These are phyloP conservation scores for Drosophila subquinaria DNA, from an alignment of 2,888 invertebrate genomes.

Conservation along the genomic window DNA sequence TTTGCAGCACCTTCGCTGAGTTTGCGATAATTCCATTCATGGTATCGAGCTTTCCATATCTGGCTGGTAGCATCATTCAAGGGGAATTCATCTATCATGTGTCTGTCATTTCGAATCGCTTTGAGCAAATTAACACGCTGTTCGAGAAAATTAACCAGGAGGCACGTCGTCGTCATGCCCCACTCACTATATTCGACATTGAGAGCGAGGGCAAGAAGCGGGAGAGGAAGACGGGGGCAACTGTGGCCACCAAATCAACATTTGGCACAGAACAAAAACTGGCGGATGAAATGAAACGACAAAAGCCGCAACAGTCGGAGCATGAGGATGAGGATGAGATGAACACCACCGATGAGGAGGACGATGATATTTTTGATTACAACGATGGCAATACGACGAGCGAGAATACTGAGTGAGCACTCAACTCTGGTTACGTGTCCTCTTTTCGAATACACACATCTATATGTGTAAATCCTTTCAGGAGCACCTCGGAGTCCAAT, in stretches of 20 bases:
- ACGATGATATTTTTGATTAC: constrained; percentile 74
- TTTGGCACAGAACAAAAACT: constrained; percentile 57
- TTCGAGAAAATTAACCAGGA: constrained; percentile 83
- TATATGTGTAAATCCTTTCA: constrained; percentile 29
- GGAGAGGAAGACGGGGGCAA: constrained; percentile 47
- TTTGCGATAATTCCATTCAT: constrained; percentile 76
- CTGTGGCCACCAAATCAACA: constrained; percentile 37
- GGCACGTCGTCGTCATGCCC: constrained; percentile 75
- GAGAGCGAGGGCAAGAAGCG: constrained; percentile 76
- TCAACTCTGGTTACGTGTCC: not conserved
- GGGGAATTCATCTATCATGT: constrained; percentile 84
- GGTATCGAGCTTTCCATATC: constrained; percentile 82
- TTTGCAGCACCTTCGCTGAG: constrained; percentile 64
- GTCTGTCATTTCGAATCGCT: constrained; percentile 82
- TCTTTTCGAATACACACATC: not conserved
- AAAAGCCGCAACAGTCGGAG: constrained; percentile 35
- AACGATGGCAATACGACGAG: constrained; percentile 54
- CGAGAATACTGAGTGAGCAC: constrained; percentile 62
- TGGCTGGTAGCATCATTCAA: constrained; percentile 82
- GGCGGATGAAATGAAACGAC: constrained; percentile 57
- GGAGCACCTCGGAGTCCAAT: constrained; percentile 80
- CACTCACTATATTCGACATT: constrained; percentile 82
- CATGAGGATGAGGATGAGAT: constrained; percentile 50
- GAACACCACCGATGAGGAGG: constrained; percentile 67
- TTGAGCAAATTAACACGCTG: constrained; percentile 80